phyloP scores from a whole-genome alignment of 2,113 vertebrate species.

The Aspidoscelis tigris region DNA sequence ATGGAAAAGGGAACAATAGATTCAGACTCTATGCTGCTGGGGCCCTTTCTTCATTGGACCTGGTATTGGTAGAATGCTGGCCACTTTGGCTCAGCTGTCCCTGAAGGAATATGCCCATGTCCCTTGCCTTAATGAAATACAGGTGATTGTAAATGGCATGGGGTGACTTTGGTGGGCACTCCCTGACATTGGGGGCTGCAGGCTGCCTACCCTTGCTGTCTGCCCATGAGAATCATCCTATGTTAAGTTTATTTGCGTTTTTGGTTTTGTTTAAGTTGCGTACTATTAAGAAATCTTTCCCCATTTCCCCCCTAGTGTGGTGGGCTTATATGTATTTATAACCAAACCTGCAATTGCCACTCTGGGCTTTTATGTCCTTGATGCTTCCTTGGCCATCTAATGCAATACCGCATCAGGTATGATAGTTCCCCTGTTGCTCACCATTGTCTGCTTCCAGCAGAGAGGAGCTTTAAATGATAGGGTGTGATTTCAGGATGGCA shows the following conservation, averaged over 20 bases:
- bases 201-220: background rate
- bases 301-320: background rate
- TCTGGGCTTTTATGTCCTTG: background rate
- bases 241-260: background rate
- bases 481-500: background rate
- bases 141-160: background rate
- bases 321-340: background rate
- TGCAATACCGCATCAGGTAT: background rate
- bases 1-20: no score
- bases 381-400: background rate
- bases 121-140: background rate
- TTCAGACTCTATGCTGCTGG: no score
- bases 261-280: no score
- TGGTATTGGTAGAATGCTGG: no score
- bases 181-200: background rate
- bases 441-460: conserved; percentile 11
- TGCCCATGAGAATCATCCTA: background rate
- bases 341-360: background rate
- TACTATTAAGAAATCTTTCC: no score
- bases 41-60: no score
- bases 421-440: background rate
- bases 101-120: no score
- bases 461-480: conserved; percentile 1
- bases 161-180: no score
- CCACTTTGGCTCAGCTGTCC: no score